Percentiles rank a stretch among this genome's conserved stretches.
These are phyloP conservation scores for Criorhina ranunculi DNA, from an alignment of 2,888 invertebrate species.

Conservation along the genomic window DNA sequence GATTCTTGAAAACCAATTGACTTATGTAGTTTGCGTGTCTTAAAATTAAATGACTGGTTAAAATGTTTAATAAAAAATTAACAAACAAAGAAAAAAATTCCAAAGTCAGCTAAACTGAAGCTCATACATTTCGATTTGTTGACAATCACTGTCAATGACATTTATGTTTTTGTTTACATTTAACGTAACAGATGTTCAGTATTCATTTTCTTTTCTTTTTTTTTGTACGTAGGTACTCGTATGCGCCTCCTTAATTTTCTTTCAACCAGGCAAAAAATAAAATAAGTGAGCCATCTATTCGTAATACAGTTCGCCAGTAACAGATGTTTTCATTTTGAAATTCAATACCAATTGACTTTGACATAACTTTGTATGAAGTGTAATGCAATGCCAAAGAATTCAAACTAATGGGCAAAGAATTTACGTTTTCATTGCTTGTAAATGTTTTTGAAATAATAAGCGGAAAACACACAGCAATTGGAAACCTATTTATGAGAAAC, in stretches of 20 bases:
- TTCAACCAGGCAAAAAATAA: not conserved
- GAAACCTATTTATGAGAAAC: too few species aligned
- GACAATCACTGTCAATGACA: constrained; percentile 55
- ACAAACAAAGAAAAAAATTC: too few species aligned
- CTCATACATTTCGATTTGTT: constrained; percentile 23
- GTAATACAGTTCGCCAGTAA: not conserved
- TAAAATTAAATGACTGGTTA: too few species aligned
- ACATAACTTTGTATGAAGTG: not conserved
- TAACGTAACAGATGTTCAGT: constrained; percentile 1
- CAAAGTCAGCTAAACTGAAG: not conserved
- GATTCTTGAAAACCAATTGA: not conserved
- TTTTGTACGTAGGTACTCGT: too few species aligned
- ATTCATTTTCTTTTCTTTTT: constrained; percentile 12
- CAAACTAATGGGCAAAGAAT: not conserved
- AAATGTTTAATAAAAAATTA: too few species aligned
- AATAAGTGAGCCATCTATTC: not conserved
- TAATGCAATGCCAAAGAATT: not conserved
- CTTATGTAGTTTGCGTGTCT: too few species aligned
- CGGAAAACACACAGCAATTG: too few species aligned
- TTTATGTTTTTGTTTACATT: constrained; percentile 33
- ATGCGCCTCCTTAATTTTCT: too few species aligned
- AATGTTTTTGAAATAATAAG: too few species aligned
- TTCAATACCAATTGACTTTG: constrained; percentile 10
- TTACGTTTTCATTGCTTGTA: too few species aligned
- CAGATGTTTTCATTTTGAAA: constrained; percentile 19